Evolutionary conservation across 2,113 vertebrate genomes (phyloP).

Genomic region (Microcebus griseorufus): DNA sequence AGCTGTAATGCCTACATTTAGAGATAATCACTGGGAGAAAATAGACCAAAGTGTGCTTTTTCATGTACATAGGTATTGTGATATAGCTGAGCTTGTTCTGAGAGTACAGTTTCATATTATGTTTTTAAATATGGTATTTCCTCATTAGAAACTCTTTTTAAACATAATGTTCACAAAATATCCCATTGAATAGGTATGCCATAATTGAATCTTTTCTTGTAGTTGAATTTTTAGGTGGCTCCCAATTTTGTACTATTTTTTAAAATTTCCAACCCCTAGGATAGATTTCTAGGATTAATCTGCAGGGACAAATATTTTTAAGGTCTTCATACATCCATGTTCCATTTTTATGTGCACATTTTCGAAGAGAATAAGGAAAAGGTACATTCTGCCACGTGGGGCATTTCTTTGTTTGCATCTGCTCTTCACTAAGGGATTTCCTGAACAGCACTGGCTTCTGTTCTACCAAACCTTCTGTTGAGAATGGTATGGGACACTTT

Average conservation of each 20-base stretch:
- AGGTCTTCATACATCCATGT: neutral
- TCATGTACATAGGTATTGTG: neutral
- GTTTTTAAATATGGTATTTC: neutral
- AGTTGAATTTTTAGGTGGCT: neutral
- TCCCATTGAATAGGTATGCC: neutral
- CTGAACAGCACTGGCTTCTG: neutral
- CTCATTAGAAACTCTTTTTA: neutral
- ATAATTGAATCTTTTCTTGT: neutral
- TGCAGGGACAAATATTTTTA: neutral
- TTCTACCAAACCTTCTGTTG: slow-evolving; percentile 49
- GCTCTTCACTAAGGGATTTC: slow-evolving; percentile 50
- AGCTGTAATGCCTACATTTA: neutral
- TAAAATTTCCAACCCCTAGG: neutral
- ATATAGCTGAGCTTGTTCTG: neutral
- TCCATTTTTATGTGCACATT: slow-evolving; percentile 22
- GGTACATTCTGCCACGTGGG: neutral
- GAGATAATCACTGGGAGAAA: neutral
- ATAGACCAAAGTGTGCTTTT: neutral
- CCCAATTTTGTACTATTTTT: neutral
- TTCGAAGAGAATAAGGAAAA: neutral
- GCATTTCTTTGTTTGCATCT: slow-evolving; percentile 16
- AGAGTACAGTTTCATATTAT: neutral
- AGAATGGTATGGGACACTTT: slow-evolving; percentile 5
- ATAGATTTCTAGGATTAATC: slow-evolving; percentile 1
- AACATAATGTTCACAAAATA: neutral